A percentile compares a stretch with the other conserved stretches of the same genome.
Evolutionary conservation across 1,140 invertebrate genomes (phyloP).

Genomic region (Cherax quadricarinatus): DNA sequence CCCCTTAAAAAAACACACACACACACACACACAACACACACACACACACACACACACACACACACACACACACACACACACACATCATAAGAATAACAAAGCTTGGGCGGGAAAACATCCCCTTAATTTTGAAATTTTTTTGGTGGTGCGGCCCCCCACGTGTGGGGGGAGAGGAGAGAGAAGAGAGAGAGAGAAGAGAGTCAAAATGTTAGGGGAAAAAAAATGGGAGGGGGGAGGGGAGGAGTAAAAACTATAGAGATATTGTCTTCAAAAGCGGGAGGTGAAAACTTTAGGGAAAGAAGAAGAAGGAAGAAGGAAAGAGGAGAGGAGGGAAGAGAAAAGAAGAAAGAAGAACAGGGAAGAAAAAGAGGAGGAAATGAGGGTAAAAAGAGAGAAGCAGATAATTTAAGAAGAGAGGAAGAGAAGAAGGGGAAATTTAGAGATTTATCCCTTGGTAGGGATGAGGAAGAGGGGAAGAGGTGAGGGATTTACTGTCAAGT

Average conservation of each 20-base stretch:
- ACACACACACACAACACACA: slow-evolving; percentile 26
- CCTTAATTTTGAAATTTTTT: too few relatives aligned
- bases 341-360: background rate
- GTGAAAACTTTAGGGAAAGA: too few relatives aligned
- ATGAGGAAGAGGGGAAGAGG: too few relatives aligned
- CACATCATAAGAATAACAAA: background rate
- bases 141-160: too few relatives aligned
- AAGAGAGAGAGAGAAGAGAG: background rate
- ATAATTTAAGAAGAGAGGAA: too few relatives aligned
- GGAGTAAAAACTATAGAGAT: too few relatives aligned
- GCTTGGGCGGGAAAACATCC: too few relatives aligned
- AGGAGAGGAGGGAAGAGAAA: background rate
- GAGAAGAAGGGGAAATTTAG: too few relatives aligned
- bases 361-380: background rate
- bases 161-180: too few relatives aligned
- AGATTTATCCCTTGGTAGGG: too few relatives aligned
- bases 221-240: background rate
- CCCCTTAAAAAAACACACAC: background rate
- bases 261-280: too few relatives aligned
- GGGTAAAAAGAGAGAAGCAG: background rate
- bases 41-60: slow-evolving; percentile 11
- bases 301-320: background rate
- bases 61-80: background rate
- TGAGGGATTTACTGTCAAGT: too few relatives aligned
- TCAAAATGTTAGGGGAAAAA: background rate